Evolutionary conservation across 2,113 vertebrate genomes (phyloP), one percentile per base, ranked within the genome.

Genomic region (Tinamus guttatus): DNA sequence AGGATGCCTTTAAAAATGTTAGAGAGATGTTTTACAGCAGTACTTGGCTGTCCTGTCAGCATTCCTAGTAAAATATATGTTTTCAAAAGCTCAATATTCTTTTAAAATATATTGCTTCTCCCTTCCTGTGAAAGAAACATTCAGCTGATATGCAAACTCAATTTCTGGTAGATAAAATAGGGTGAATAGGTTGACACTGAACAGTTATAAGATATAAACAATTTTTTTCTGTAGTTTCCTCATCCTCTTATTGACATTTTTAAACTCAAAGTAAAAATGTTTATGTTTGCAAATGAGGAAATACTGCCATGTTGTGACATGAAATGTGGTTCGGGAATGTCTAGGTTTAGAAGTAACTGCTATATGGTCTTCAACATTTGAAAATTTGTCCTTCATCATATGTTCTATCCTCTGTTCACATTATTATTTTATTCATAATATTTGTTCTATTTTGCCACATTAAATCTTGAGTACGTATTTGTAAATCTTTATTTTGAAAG

Each of bases 401-500:
- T 74, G 76, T 11, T 40, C 43, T 85, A 28, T 77, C n/a, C 14
- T 85, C n/a, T 82, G 7, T 63, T 95, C 67, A 86, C 71, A 96
- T 84, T 43, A 76, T 38, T 87, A 85, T 90, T 96, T 95, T 2
- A 1, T 90, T 41, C 40, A 8, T 41, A 41, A 41, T 41, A 41
- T 41, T 40, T 40, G 85, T 88, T 65, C 63, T 67, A 4, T 51
- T 87, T 91, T 94, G 67, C 60, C 67, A 47, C 51, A 88, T 92
- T 95, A 43, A 21, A 51, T 95, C 60, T 85, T 94, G 51, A 77
- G 56, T 92, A 59, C 54, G 17, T 10, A 51, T 92, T 94, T 93
- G 75, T 94, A 96, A 96, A 93, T 93, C 28, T 94, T 89, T 59
- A 41, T 81, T 94, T 96, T 93, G 81, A 85, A 93, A 78, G 32